Conservation (phyloP, 2,888 invertebrate species). For the Lithophane leautieri region DNA sequence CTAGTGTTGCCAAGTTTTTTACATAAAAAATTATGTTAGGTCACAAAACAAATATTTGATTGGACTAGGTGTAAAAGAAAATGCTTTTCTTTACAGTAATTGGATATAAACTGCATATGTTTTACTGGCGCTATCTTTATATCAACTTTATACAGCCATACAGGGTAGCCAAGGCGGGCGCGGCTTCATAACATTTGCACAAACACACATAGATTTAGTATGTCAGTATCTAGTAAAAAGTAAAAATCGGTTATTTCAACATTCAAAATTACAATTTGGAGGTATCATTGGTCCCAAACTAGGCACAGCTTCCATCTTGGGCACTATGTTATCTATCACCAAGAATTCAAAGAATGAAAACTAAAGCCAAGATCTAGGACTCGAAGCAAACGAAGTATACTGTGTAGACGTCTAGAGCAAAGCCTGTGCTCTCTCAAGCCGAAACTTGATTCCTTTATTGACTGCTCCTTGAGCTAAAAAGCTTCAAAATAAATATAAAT, state of each 20-base stretch:
- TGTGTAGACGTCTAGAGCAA: background rate
- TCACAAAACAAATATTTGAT: constrained; percentile 12
- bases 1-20: constrained; percentile 38
- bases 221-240: no score
- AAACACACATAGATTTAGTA: no score
- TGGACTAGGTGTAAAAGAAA: background rate
- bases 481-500: constrained; percentile 43
- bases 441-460: constrained; percentile 28
- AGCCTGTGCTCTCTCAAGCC: constrained; percentile 3
- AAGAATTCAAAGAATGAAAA: background rate
- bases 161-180: no score
- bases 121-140: background rate
- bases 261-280: no score
- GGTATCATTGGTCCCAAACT: no score
- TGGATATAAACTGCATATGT: background rate
- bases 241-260: no score
- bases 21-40: constrained; percentile 3
- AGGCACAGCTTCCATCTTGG: no score
- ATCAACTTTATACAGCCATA: no score
- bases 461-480: constrained; percentile 11
- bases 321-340: no score
- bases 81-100: background rate
- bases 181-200: no score
- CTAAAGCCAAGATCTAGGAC: background rate
- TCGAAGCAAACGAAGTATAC: constrained; percentile 20